phyloP scores from a whole-genome alignment of 2,797 vertebrate genomes.

The Acrossocheilus fasciatus region DNA sequence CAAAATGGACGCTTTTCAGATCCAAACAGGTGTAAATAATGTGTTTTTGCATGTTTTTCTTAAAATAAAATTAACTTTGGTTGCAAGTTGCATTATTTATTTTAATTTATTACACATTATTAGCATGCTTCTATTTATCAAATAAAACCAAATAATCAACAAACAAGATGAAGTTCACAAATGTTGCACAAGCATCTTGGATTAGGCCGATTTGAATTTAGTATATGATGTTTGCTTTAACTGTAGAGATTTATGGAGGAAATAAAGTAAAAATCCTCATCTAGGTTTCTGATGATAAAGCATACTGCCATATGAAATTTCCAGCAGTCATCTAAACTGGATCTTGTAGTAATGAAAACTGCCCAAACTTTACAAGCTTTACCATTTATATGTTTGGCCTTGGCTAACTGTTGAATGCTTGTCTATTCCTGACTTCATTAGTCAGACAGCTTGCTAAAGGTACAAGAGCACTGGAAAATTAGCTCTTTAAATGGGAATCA shows the following conservation, averaged over 20 bases:
- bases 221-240: too few species aligned
- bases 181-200: too few species aligned
- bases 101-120: background rate
- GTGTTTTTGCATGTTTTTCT: too few species aligned
- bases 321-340: too few species aligned
- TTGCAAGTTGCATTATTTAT: background rate
- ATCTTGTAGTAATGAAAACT: too few species aligned
- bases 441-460: slow-evolving; percentile 1
- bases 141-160: background rate
- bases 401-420: slow-evolving; percentile 14
- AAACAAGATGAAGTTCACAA: background rate
- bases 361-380: too few species aligned
- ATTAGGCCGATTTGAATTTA: too few species aligned
- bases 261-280: too few species aligned
- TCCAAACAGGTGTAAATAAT: background rate
- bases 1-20: too few species aligned
- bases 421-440: slow-evolving; percentile 22
- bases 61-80: background rate
- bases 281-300: too few species aligned
- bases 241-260: too few species aligned
- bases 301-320: too few species aligned
- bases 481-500: background rate
- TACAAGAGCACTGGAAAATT: slow-evolving; percentile 15
- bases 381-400: background rate
- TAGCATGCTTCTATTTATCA: background rate